Conservation (phyloP, 2,113 vertebrate species). For the Bagarius yarrelli region DNA sequence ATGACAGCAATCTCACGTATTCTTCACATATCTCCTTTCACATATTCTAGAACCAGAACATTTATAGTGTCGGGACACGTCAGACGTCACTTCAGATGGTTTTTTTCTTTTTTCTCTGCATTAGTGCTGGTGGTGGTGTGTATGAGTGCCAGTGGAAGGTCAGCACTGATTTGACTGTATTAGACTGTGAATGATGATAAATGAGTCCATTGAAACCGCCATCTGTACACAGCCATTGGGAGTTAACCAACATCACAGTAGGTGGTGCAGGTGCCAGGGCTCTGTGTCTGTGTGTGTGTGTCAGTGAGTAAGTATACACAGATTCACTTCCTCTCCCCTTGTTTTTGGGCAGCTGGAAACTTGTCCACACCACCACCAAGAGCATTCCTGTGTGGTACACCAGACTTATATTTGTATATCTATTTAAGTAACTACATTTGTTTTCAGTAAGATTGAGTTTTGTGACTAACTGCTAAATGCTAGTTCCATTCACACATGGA, state of each 20-base stretch:
- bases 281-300: not conserved
- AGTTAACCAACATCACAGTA: conserved; percentile 30
- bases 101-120: too few species aligned
- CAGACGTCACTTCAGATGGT: not conserved
- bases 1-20: not conserved
- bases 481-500: too few species aligned
- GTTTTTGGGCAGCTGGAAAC: not conserved
- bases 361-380: too few species aligned
- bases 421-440: too few species aligned
- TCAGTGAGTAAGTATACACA: not conserved
- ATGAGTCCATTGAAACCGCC: conserved; percentile 32
- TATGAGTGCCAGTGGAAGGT: conserved; percentile 5
- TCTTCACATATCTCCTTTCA: not conserved
- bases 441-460: too few species aligned
- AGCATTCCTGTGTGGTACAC: too few species aligned
- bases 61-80: not conserved
- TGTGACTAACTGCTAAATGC: too few species aligned
- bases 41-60: not conserved
- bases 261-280: conserved; percentile 24
- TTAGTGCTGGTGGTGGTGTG: too few species aligned
- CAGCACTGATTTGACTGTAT: conserved; percentile 26
- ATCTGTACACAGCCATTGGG: conserved; percentile 29
- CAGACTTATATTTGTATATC: too few species aligned
- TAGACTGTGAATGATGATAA: conserved; percentile 40
- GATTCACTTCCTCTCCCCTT: not conserved